These are phyloP conservation scores for Trichonephila inaurata DNA, from an alignment of 1,140 invertebrate genomes.

Conservation along the genomic window DNA sequence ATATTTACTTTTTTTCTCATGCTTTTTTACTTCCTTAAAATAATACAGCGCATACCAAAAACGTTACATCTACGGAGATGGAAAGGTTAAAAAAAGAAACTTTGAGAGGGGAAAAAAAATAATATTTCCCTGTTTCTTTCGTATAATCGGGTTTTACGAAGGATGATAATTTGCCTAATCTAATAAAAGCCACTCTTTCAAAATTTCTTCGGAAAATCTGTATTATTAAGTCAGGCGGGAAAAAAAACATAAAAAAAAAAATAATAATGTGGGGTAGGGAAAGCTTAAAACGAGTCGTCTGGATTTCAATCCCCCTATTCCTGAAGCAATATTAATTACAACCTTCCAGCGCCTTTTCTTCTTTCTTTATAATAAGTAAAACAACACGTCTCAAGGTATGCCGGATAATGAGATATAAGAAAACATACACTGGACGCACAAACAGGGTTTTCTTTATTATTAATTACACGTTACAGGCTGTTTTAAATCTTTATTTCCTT, in stretches of 20 bases:
- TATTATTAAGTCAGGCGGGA: background rate
- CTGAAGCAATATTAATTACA: slow-evolving; percentile 1
- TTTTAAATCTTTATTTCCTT: background rate
- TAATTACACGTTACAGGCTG: background rate
- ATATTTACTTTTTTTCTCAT: background rate
- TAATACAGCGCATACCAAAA: background rate
- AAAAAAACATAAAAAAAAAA: background rate
- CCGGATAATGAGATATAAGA: background rate
- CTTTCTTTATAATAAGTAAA: background rate
- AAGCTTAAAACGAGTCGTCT: background rate
- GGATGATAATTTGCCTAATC: background rate
- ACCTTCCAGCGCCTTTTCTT: background rate
- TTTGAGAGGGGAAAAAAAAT: no score
- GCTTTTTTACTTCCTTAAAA: background rate
- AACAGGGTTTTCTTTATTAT: slow-evolving; percentile 1
- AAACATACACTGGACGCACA: background rate
- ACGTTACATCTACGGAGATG: background rate
- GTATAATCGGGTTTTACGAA: background rate
- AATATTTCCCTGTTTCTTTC: background rate
- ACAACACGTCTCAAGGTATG: background rate
- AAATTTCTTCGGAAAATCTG: background rate
- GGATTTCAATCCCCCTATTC: background rate
- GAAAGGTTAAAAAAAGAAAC: background rate
- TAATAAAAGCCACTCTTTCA: background rate
- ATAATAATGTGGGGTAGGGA: background rate